Conservation (phyloP, 2,888 invertebrate species). For the Stegana nigrithorax region DNA sequence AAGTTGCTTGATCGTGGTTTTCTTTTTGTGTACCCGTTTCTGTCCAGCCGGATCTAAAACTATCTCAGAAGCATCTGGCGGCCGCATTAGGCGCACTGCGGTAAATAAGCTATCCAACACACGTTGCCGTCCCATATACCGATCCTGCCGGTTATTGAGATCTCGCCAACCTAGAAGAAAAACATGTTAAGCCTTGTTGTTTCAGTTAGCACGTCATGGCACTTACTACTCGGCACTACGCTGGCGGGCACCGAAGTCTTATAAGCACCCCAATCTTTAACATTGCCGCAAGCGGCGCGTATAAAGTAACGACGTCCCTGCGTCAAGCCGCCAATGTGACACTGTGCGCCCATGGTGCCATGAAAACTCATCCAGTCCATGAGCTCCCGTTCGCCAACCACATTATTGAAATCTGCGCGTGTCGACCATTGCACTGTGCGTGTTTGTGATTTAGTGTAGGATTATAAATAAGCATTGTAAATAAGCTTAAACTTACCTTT, state of each 20-base stretch:
- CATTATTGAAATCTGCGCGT: slow-evolving; percentile 82
- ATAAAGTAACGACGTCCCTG: slow-evolving; percentile 90
- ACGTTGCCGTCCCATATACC: slow-evolving; percentile 76
- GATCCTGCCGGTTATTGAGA: slow-evolving; percentile 77
- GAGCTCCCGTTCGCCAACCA: slow-evolving; percentile 85
- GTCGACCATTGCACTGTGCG: slow-evolving; percentile 92
- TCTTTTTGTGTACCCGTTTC: slow-evolving; percentile 83
- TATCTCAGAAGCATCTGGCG: slow-evolving; percentile 75
- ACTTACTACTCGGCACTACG: slow-evolving; percentile 90
- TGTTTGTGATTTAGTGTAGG: slow-evolving; percentile 1
- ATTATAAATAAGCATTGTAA: background rate
- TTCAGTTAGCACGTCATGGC: background rate
- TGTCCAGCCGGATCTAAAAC: slow-evolving; percentile 76
- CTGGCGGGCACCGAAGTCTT: slow-evolving; percentile 83
- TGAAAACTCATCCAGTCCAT: slow-evolving; percentile 71
- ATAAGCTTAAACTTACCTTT: slow-evolving; percentile 74
- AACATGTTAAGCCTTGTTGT: background rate
- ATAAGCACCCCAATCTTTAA: slow-evolving; percentile 89
- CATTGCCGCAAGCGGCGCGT: slow-evolving; percentile 91
- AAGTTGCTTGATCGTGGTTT: slow-evolving; percentile 90
- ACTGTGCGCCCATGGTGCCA: slow-evolving; percentile 69
- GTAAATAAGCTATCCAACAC: slow-evolving; percentile 81
- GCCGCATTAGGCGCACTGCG: slow-evolving; percentile 75
- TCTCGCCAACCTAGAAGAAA: slow-evolving; percentile 82
- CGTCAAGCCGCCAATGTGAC: slow-evolving; percentile 77